Conservation (phyloP, 2,113 vertebrate genomes). For the Corvus cornix region DNA sequence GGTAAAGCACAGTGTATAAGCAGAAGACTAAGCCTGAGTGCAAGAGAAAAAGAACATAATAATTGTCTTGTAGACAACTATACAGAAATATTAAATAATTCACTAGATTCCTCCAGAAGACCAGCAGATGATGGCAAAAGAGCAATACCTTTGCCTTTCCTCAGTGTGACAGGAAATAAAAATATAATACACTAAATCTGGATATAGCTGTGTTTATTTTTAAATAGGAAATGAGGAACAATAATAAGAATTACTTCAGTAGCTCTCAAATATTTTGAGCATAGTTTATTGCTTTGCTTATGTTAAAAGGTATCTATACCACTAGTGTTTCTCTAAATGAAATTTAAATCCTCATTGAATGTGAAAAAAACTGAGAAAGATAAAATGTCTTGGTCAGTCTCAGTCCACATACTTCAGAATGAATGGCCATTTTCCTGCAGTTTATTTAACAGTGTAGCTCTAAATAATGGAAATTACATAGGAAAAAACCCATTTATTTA, state of each 20-base stretch:
- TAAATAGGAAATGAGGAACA: not conserved
- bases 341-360: not conserved
- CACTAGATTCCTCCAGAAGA: not conserved
- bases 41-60: not conserved
- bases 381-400: not conserved
- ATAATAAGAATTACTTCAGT: not conserved
- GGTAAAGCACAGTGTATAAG: not conserved
- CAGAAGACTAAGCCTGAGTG: not conserved
- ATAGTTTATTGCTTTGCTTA: not conserved
- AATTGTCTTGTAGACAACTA: not conserved
- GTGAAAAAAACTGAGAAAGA: not conserved
- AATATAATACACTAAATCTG: not conserved
- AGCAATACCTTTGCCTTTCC: not conserved
- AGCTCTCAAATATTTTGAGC: not conserved
- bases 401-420: not conserved
- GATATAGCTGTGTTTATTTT: not conserved
- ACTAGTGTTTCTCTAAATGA: not conserved
- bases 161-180: not conserved
- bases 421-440: not conserved
- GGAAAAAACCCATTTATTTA: not conserved
- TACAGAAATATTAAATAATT: conserved; percentile 16
- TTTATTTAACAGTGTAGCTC: not conserved
- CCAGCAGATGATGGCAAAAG: not conserved
- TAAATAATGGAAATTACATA: not conserved
- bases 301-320: not conserved